Evolutionary conservation across 2,113 vertebrate species (phyloP).

Genomic region (Pagrus major): DNA sequence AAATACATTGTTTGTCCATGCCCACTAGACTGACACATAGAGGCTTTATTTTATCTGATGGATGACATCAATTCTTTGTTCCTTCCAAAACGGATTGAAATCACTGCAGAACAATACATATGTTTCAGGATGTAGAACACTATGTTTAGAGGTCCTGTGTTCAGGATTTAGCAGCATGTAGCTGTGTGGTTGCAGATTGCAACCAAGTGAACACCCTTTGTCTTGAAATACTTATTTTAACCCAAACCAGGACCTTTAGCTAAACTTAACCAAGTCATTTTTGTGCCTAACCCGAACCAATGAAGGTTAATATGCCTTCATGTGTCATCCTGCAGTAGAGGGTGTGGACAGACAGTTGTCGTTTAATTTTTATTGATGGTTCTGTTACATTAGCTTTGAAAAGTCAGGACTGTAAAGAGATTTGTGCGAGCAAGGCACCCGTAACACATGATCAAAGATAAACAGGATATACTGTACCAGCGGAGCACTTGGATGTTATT

Average conservation of each 20-base stretch:
- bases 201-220: no score
- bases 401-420: not conserved
- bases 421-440: not conserved
- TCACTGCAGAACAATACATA: no score
- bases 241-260: no score
- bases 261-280: not conserved
- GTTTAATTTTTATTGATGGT: not conserved
- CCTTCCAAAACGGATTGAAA: not conserved
- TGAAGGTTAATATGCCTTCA: no score
- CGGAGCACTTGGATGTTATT: slow-evolving; percentile 15
- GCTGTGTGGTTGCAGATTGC: no score
- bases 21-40: not conserved
- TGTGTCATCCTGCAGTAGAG: no score
- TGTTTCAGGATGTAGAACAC: no score
- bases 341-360: not conserved
- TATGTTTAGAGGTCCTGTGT: no score
- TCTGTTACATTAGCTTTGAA: not conserved
- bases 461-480: slow-evolving; percentile 12
- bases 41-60: not conserved
- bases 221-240: no score
- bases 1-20: not conserved
- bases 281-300: not conserved
- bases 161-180: no score
- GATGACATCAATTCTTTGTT: not conserved
- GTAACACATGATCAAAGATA: slow-evolving; percentile 1